A percentile compares a stretch with the other conserved stretches of the same genome.
phyloP scores from a whole-genome alignment of 2,888 invertebrate genomes.

The Drosophila stalkeri region DNA sequence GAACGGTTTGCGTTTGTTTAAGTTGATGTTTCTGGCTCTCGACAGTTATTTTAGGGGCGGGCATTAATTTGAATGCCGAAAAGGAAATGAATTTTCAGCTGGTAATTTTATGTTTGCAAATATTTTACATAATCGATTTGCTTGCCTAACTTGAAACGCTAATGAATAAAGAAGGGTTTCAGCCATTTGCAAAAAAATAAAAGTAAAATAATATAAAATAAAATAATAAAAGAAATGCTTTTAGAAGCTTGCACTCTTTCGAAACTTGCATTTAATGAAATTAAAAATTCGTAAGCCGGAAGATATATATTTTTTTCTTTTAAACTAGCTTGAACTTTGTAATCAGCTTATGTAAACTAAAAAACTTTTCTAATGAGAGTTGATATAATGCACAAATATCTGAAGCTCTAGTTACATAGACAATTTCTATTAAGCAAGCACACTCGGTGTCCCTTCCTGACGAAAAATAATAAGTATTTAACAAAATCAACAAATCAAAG shows the following conservation, averaged over 20 bases:
- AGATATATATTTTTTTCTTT: neutral
- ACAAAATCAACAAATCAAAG: slow-evolving; percentile 64
- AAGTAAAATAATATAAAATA: neutral
- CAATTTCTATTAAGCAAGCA: neutral
- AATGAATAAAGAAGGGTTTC: neutral
- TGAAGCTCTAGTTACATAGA: neutral
- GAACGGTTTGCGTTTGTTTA: slow-evolving; percentile 54
- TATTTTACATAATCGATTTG: neutral
- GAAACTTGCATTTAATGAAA: neutral
- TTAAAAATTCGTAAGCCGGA: neutral
- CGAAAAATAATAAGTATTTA: slow-evolving; percentile 69
- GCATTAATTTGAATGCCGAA: slow-evolving; percentile 20
- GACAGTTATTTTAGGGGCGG: slow-evolving; percentile 7
- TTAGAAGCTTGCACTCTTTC: neutral
- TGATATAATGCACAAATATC: neutral
- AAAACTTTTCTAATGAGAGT: neutral
- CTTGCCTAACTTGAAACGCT: neutral
- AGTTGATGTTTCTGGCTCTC: slow-evolving; percentile 28
- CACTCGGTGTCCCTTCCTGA: slow-evolving; percentile 7
- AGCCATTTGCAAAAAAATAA: neutral
- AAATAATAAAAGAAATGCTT: neutral
- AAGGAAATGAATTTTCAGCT: slow-evolving; percentile 40
- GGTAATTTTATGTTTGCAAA: slow-evolving; percentile 12
- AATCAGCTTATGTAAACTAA: slow-evolving; percentile 9
- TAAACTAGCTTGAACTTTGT: neutral